Evolutionary conservation across 2,113 vertebrate species (phyloP).

Genomic region (Myodes glareolus): DNA sequence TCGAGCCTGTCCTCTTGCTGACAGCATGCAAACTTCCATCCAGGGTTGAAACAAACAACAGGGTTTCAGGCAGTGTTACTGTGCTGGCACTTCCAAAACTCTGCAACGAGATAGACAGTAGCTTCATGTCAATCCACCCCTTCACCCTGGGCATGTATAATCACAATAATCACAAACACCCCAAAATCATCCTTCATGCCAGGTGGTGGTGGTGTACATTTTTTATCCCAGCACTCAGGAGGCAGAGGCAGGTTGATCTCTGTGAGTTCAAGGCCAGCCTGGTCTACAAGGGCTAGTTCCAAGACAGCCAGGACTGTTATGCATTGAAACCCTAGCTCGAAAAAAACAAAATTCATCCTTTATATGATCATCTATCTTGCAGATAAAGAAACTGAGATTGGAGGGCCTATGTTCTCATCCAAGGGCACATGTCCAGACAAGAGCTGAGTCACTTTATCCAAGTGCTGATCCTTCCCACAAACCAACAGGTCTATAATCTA

Average conservation of each 20-base stretch:
- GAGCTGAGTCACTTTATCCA: not conserved
- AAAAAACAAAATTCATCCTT: not conserved
- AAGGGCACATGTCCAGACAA: not conserved
- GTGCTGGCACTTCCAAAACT: constrained; percentile 88
- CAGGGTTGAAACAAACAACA: constrained; percentile 97
- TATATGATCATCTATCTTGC: not conserved
- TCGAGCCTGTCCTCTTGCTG: constrained; percentile 95
- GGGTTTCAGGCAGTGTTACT: constrained; percentile 94
- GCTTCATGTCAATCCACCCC: not conserved
- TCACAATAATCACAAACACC: not conserved
- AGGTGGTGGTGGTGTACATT: too few relatives aligned
- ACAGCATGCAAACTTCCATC: constrained; percentile 98
- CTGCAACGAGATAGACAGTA: constrained; percentile 81
- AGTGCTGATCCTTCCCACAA: not conserved
- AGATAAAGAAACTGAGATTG: not conserved
- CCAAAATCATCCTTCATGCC: not conserved
- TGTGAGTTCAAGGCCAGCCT: too few relatives aligned
- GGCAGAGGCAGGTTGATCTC: too few relatives aligned
- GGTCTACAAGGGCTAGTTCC: too few relatives aligned
- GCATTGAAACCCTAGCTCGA: too few relatives aligned
- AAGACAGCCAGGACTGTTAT: too few relatives aligned
- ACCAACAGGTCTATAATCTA: not conserved
- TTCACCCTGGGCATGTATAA: not conserved
- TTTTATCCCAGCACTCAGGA: too few relatives aligned
- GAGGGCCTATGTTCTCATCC: not conserved